Evolutionary conservation across 2,888 invertebrate species (phyloP), one percentile per base, ranked within the genome.

Genomic region (Brachyopa scutellaris): DNA sequence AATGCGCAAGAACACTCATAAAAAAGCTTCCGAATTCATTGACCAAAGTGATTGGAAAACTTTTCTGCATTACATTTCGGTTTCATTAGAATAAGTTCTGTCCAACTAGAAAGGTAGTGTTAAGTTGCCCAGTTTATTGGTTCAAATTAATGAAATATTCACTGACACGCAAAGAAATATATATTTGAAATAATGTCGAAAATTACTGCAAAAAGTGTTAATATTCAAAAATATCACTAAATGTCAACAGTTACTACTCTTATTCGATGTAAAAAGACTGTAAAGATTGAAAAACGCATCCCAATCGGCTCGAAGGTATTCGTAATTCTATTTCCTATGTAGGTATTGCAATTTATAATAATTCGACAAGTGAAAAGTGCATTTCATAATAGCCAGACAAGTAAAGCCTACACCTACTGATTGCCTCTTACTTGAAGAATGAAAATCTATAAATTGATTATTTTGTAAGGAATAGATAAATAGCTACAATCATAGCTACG

Each of bases 361-460:
- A 33, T 9, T 26, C 4, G 6, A 26, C 3, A 26, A 9, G 31
- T 33, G 26, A 45, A 7, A 15, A 31, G 21, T 72, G 61, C 61
- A 72, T 72, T 72, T 72, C 61, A 45, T 72, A 72, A 72, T 23
- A 61, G 17, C 2, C 31, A 7, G 38, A 29, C 11, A 59, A 29
- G n/a, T 45, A 53, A 11, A 61, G 47, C 45, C 29, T n/a, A n/a
- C n/a, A n/a, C n/a, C n/a, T 47, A 51, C 11, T 19, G 21, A n/a
- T 17, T 49, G 23, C 13, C 38, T 23, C 57, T 73, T 38, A 38
- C 13, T 40, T 36, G 57, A 17, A 53, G 19, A 69, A 36, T 6
- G 42, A 80, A 80, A 80, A 80, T 80, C 80, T 76, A 80, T 80
- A 80, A 80, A 80, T 80, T 76, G 80, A 80, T 80, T 73, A 62